phyloP scores from a whole-genome alignment of 2,888 invertebrate genomes.

The Diarsia mendica region DNA sequence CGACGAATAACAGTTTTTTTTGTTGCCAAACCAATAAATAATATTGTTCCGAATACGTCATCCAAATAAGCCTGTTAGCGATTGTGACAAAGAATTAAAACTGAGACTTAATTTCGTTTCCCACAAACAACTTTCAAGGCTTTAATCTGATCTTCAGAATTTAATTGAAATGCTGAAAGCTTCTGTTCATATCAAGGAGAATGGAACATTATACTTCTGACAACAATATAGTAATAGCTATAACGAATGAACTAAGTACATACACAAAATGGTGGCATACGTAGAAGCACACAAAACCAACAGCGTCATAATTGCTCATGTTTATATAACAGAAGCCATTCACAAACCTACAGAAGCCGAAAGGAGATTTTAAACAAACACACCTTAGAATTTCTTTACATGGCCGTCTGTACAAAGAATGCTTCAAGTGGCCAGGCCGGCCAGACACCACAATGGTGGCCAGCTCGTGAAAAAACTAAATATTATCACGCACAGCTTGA shows the following conservation, averaged over 20 bases:
- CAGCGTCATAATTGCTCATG: constrained; percentile 83
- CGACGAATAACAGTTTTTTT: constrained; percentile 66
- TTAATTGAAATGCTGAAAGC: constrained; percentile 3
- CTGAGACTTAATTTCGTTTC: constrained; percentile 29
- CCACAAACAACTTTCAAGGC: constrained; percentile 11
- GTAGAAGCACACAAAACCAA: constrained; percentile 71
- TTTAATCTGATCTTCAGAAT: constrained; percentile 5
- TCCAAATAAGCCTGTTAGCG: constrained; percentile 51
- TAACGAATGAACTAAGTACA: constrained; percentile 52
- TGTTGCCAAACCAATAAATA: constrained; percentile 53
- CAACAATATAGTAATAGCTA: constrained; percentile 46
- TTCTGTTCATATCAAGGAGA: constrained; percentile 17
- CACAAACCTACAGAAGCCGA: constrained; percentile 87
- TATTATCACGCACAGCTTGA: constrained; percentile 88
- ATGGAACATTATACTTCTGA: constrained; percentile 37
- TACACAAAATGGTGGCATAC: constrained; percentile 66
- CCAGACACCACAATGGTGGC: constrained; percentile 79
- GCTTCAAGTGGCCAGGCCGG: constrained; percentile 83
- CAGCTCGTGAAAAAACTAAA: constrained; percentile 84
- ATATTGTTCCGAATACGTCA: constrained; percentile 43
- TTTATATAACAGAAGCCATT: constrained; percentile 87
- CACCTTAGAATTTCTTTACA: constrained; percentile 82
- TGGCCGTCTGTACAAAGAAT: constrained; percentile 82
- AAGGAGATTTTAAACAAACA: constrained; percentile 87
- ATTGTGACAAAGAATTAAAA: constrained; percentile 15